Evolutionary conservation across 2,113 vertebrate species (phyloP).

Genomic region (Numida meleagris): DNA sequence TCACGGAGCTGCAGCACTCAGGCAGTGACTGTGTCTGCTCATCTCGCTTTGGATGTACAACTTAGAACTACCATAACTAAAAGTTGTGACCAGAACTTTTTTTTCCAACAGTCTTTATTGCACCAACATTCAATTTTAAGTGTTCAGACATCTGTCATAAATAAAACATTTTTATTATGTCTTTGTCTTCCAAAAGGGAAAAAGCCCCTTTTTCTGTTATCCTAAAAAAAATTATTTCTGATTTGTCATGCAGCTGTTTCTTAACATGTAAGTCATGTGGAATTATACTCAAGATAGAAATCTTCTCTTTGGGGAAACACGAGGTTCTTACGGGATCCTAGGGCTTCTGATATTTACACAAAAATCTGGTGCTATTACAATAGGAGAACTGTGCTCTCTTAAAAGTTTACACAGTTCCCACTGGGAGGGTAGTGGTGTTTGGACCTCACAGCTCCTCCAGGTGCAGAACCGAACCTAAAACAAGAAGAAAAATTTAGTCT

Average conservation of each 20-base stretch:
- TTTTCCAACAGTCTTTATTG: conserved; percentile 21
- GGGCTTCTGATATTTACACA: neutral
- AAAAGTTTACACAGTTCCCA: conserved; percentile 46
- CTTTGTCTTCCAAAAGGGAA: conserved; percentile 57
- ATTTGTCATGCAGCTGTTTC: conserved; percentile 10
- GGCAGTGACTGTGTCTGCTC: neutral
- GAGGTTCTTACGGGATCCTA: neutral
- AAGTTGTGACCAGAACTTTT: neutral
- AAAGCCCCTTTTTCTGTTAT: conserved; percentile 26
- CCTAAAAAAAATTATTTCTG: conserved; percentile 36
- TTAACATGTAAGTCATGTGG: neutral
- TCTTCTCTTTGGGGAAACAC: neutral
- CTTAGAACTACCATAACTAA: neutral
- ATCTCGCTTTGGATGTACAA: neutral
- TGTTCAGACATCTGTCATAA: conserved; percentile 70
- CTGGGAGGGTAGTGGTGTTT: conserved; percentile 33
- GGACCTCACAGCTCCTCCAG: conserved; percentile 43
- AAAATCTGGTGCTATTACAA: neutral
- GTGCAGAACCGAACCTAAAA: conserved; percentile 55
- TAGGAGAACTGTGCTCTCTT: neutral
- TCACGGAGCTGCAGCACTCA: neutral
- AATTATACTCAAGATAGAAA: conserved; percentile 8
- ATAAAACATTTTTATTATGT: conserved; percentile 75
- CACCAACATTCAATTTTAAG: conserved; percentile 22
- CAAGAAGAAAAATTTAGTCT: neutral